These are phyloP conservation scores for Myripristis murdjan DNA, from an alignment of 2,797 vertebrate genomes.

Conservation along the genomic window DNA sequence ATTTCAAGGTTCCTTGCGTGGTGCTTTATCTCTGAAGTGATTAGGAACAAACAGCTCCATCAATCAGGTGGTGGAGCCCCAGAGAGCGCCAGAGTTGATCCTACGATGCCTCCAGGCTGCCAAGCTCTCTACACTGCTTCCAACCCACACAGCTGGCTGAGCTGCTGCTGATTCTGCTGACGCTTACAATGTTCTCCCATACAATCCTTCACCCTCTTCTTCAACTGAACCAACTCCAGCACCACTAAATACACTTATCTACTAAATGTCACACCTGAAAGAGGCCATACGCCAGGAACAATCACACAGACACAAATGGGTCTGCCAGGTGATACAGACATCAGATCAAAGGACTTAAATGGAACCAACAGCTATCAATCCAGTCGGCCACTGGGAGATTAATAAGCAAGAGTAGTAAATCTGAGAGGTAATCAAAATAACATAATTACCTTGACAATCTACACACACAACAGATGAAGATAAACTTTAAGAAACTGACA, in stretches of 20 bases:
- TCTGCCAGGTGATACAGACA: constrained; percentile 2
- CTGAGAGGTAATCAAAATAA: background rate
- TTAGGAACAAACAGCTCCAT: constrained; percentile 67
- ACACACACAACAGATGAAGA: background rate
- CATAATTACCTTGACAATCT: no score
- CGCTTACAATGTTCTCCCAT: constrained; percentile 28
- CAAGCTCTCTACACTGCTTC: constrained; percentile 7
- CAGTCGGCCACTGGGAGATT: constrained; percentile 5
- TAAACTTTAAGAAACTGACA: background rate
- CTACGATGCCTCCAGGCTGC: constrained; percentile 60
- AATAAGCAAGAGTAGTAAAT: background rate
- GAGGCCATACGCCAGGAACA: constrained; percentile 19
- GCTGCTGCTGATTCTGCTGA: constrained; percentile 56
- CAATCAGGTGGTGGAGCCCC: constrained; percentile 67
- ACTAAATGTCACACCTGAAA: constrained; percentile 28
- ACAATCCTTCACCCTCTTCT: constrained; percentile 29
- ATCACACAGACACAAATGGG: constrained; percentile 11
- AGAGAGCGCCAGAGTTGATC: constrained; percentile 57
- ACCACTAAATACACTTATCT: constrained; percentile 19
- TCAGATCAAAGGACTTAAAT: background rate
- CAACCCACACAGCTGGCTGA: background rate
- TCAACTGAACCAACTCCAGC: constrained; percentile 34
- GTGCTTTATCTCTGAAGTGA: constrained; percentile 66
- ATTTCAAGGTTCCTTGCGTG: constrained; percentile 42
- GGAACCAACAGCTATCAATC: constrained; percentile 5